Conservation (phyloP, 2,113 vertebrate species). For the Mustelus asterias region DNA sequence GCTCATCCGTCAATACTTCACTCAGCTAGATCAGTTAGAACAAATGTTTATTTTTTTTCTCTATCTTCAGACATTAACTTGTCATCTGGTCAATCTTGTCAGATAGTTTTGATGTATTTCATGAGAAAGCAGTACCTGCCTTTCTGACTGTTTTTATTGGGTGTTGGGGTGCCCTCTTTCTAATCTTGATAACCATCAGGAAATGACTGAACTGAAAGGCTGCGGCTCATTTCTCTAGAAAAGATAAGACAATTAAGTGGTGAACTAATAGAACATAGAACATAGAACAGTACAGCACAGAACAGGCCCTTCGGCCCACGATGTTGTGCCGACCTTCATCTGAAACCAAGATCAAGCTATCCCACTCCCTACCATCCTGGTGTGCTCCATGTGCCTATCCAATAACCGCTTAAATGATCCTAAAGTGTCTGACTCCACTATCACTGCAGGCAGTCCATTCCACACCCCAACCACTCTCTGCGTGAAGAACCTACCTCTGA, state of each 20-base stretch:
- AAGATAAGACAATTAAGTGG: neutral
- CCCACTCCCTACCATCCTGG: too few relatives aligned
- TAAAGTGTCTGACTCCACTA: too few relatives aligned
- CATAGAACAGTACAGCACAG: too few relatives aligned
- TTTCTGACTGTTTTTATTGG: neutral
- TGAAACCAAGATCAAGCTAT: too few relatives aligned
- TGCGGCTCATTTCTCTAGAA: neutral
- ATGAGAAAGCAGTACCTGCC: neutral
- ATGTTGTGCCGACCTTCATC: too few relatives aligned
- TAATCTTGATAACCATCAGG: neutral
- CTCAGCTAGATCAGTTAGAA: neutral
- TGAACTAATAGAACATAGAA: neutral
- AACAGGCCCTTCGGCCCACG: too few relatives aligned
- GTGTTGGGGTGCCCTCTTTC: neutral
- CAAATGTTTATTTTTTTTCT: neutral
- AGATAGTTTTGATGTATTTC: neutral
- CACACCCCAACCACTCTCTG: too few relatives aligned
- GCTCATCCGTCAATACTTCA: neutral
- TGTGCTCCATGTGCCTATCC: too few relatives aligned
- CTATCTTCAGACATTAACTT: neutral
- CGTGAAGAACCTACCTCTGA: too few relatives aligned
- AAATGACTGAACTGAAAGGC: neutral
- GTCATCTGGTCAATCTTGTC: neutral
- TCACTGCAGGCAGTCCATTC: too few relatives aligned
- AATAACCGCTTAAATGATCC: too few relatives aligned